Conservation (phyloP, 2,113 vertebrate genomes). For the Gymnorhina tibicen region DNA sequence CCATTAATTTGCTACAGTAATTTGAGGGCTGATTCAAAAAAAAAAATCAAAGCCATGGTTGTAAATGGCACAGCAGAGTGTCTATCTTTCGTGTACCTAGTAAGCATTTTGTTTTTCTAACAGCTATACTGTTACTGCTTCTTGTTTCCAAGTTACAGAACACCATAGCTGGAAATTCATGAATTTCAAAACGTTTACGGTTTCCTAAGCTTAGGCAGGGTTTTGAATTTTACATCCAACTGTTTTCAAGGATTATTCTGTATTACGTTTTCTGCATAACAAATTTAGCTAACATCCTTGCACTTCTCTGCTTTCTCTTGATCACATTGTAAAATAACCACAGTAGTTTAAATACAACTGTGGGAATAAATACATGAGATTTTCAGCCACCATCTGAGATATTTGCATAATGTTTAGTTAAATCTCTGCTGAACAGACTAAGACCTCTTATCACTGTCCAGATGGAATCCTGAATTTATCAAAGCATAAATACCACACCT, state of each 20-base stretch:
- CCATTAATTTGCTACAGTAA: not conserved
- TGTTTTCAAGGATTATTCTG: slow-evolving; percentile 51
- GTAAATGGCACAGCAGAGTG: not conserved
- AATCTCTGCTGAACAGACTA: slow-evolving; percentile 22
- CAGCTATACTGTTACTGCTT: not conserved
- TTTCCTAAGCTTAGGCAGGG: slow-evolving; percentile 1
- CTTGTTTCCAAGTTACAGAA: slow-evolving; percentile 13
- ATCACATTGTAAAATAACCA: slow-evolving; percentile 19
- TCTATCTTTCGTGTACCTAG: not conserved
- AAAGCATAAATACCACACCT: slow-evolving; percentile 1
- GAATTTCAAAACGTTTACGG: not conserved
- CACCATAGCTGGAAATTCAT: not conserved
- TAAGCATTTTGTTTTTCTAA: not conserved
- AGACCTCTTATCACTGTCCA: slow-evolving; percentile 25
- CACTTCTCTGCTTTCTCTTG: slow-evolving; percentile 35
- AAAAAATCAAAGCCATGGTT: not conserved
- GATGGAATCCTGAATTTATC: slow-evolving; percentile 22
- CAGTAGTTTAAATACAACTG: slow-evolving; percentile 25
- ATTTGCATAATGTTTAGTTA: slow-evolving; percentile 45
- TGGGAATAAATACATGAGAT: slow-evolving; percentile 42
- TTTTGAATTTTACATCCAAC: slow-evolving; percentile 41
- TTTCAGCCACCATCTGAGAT: slow-evolving; percentile 35
- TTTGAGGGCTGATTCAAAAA: not conserved
- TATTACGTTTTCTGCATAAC: slow-evolving; percentile 30
- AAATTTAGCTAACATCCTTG: slow-evolving; percentile 20